Percentiles rank a stretch among this genome's conserved stretches.
Evolutionary conservation across 2,797 vertebrate genomes (phyloP).

Genomic region (Poecilia picta): DNA sequence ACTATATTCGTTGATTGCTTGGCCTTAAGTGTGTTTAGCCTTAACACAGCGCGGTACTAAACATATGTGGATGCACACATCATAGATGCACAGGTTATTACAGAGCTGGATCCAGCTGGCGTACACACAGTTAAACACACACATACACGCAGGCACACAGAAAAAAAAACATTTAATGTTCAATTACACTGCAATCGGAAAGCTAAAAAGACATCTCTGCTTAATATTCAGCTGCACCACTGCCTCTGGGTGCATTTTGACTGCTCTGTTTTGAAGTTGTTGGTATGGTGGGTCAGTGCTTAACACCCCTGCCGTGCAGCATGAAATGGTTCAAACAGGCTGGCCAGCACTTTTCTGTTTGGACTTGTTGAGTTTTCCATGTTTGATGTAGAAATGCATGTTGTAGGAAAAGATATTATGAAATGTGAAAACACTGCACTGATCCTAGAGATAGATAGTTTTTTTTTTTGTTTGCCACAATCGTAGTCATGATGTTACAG

Average conservation of each 20-base stretch:
- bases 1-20: constrained; percentile 72
- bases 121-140: background rate
- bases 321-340: constrained; percentile 2
- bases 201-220: constrained; percentile 18
- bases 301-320: background rate
- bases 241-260: constrained; percentile 23
- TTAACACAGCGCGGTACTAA: constrained; percentile 37
- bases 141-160: too few species aligned
- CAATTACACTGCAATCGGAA: constrained; percentile 26
- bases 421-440: background rate
- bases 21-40: constrained; percentile 74
- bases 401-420: background rate
- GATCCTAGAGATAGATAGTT: background rate
- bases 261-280: constrained; percentile 30
- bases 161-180: constrained; percentile 33
- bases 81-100: constrained; percentile 13
- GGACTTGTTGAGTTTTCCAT: background rate
- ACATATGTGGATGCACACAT: constrained; percentile 18
- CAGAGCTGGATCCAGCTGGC: constrained; percentile 2
- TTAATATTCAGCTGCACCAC: constrained; percentile 28
- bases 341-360: constrained; percentile 1
- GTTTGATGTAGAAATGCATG: background rate
- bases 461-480: background rate
- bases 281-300: constrained; percentile 14
- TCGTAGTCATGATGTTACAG: background rate